Conservation (phyloP, 2,113 vertebrate species). For the Mormyrus lacerda region DNA sequence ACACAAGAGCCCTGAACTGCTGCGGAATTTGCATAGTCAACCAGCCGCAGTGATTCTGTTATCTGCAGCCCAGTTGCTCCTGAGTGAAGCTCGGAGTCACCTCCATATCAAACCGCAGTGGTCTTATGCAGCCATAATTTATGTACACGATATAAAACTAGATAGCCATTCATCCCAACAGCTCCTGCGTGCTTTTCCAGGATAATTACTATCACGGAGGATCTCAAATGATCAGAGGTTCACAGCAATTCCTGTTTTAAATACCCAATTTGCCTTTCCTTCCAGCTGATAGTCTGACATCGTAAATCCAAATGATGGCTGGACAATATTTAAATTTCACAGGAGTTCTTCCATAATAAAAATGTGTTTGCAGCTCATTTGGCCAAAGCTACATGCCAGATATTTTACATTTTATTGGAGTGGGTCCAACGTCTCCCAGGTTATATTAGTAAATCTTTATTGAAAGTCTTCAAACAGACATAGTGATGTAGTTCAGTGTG, state of each 20-base stretch:
- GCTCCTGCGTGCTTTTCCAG: not conserved
- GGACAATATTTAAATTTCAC: not conserved
- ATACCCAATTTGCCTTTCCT: not conserved
- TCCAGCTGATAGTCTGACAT: not conserved
- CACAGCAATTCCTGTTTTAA: not conserved
- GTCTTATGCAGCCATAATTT: not conserved
- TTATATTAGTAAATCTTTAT: not conserved
- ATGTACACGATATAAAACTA: not conserved
- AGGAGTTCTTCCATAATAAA: not conserved
- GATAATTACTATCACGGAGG: not conserved
- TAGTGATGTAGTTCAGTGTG: not conserved
- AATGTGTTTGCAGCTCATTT: not conserved
- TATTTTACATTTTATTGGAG: not conserved
- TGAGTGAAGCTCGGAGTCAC: not conserved
- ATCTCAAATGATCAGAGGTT: not conserved
- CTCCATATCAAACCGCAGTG: not conserved
- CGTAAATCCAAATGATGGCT: not conserved
- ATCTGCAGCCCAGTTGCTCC: not conserved
- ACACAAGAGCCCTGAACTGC: not conserved
- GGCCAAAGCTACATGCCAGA: not conserved
- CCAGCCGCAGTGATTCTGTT: not conserved
- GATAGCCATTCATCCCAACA: not conserved
- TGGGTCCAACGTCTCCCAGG: not conserved
- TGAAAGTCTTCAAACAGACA: not conserved
- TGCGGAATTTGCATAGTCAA: not conserved